Percentiles rank a stretch among this genome's conserved stretches.
phyloP scores from a whole-genome alignment of 2,888 invertebrate genomes.

The Folsomia candida region DNA sequence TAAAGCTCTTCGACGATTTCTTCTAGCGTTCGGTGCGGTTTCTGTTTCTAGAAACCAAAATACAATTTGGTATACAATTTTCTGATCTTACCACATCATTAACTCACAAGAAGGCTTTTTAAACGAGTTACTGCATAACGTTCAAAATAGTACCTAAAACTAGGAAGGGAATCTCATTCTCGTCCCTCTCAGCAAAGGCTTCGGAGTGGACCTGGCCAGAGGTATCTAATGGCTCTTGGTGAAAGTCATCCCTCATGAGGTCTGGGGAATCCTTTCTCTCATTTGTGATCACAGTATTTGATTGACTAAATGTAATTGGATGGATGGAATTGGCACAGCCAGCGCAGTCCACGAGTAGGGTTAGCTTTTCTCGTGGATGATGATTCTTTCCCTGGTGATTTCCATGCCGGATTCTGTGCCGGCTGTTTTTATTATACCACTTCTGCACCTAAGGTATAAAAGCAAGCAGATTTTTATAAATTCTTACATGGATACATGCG shows the following conservation, averaged over 20 bases:
- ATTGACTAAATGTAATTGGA: conserved; percentile 44
- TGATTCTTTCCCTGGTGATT: conserved; percentile 34
- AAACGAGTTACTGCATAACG: too few species aligned
- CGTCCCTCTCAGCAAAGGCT: conserved; percentile 26
- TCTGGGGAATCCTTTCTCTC: not conserved
- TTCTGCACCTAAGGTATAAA: conserved; percentile 71
- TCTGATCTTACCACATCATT: too few species aligned
- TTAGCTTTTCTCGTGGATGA: conserved; percentile 60
- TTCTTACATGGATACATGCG: not conserved
- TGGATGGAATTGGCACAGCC: conserved; percentile 53
- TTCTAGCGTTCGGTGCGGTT: conserved; percentile 51
- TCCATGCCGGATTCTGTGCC: conserved; percentile 43
- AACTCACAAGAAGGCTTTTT: too few species aligned
- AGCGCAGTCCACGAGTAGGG: conserved; percentile 65
- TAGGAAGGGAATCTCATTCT: conserved; percentile 50
- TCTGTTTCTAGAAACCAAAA: conserved; percentile 51
- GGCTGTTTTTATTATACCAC: conserved; percentile 62
- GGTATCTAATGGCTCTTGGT: not conserved
- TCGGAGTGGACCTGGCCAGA: conserved; percentile 1
- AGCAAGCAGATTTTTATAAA: too few species aligned
- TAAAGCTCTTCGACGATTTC: conserved; percentile 76
- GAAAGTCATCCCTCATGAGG: not conserved
- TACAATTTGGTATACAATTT: too few species aligned
- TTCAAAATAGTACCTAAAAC: too few species aligned
- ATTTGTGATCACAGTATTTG: conserved; percentile 27